Percentiles rank a stretch among this genome's conserved stretches.
phyloP scores from a whole-genome alignment of 2,888 invertebrate genomes.

The Drosophila demipolita region DNA sequence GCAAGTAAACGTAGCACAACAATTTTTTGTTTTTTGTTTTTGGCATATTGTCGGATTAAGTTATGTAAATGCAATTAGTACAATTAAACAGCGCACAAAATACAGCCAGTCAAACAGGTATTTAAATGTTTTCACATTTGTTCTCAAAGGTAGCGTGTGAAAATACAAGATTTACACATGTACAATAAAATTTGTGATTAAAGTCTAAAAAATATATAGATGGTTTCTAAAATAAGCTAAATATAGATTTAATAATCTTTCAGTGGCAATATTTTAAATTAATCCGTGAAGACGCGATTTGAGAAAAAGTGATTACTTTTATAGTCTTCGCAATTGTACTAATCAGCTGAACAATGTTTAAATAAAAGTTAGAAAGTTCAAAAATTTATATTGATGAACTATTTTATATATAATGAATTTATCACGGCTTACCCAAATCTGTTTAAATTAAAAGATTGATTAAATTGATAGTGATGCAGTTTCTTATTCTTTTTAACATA shows the following conservation, averaged over 20 bases:
- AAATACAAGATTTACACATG: neutral
- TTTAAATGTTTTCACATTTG: neutral
- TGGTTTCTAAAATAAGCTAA: neutral
- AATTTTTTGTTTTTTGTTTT: slow-evolving; percentile 13
- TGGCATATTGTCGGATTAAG: slow-evolving; percentile 15
- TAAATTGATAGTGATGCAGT: neutral
- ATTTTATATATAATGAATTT: neutral
- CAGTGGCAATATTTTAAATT: neutral
- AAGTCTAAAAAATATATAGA: neutral
- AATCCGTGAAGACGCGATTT: neutral
- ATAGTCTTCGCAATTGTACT: neutral
- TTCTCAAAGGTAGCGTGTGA: neutral
- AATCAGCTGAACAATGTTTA: neutral
- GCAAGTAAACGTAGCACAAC: neutral
- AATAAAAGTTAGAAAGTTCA: neutral
- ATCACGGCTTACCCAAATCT: neutral
- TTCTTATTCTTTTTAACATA: neutral
- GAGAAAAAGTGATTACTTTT: neutral
- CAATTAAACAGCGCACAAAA: slow-evolving; percentile 8
- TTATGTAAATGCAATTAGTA: slow-evolving; percentile 30
- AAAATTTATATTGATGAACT: neutral
- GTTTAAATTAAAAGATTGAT: neutral
- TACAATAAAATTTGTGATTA: neutral
- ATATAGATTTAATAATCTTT: neutral
- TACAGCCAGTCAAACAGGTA: neutral